phyloP scores from a whole-genome alignment of 2,888 invertebrate species.

The Cistogaster globosa region DNA sequence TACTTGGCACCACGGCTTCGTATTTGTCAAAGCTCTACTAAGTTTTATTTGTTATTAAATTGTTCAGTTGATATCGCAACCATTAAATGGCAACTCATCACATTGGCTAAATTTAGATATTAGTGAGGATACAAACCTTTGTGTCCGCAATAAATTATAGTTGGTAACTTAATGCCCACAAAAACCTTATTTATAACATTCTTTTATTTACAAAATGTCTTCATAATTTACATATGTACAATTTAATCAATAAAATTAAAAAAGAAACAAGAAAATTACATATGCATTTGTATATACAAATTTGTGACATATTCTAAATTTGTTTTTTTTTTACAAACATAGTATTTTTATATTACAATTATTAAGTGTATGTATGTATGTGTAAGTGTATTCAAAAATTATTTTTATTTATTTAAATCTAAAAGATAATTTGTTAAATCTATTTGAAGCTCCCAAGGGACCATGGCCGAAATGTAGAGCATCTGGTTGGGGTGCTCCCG shows the following conservation, averaged over 20 bases:
- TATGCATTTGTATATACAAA: not conserved
- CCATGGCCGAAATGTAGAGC: slow-evolving; percentile 81
- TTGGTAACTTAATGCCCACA: too few relatives aligned
- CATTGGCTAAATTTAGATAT: too few relatives aligned
- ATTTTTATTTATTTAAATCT: slow-evolving; percentile 61
- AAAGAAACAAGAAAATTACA: slow-evolving; percentile 27
- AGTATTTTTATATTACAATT: slow-evolving; percentile 25
- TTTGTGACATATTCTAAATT: slow-evolving; percentile 1
- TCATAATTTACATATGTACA: slow-evolving; percentile 31
- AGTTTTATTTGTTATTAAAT: too few relatives aligned
- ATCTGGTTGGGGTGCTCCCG: slow-evolving; percentile 77
- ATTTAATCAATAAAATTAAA: slow-evolving; percentile 22
- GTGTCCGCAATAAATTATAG: too few relatives aligned
- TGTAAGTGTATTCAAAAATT: not conserved
- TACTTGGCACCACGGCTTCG: too few relatives aligned
- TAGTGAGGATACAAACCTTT: too few relatives aligned
- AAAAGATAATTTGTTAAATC: slow-evolving; percentile 39
- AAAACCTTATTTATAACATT: not conserved
- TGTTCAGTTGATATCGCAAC: too few relatives aligned
- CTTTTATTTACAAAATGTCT: slow-evolving; percentile 24
- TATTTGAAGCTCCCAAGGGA: slow-evolving; percentile 74
- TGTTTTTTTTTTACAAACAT: slow-evolving; percentile 11
- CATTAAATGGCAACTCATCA: too few relatives aligned
- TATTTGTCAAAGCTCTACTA: too few relatives aligned
- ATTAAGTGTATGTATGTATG: slow-evolving; percentile 17